A percentile compares a stretch with the other conserved stretches of the same genome.
phyloP scores from a whole-genome alignment of 2,888 invertebrate species.

The Rhagonycha lutea region DNA sequence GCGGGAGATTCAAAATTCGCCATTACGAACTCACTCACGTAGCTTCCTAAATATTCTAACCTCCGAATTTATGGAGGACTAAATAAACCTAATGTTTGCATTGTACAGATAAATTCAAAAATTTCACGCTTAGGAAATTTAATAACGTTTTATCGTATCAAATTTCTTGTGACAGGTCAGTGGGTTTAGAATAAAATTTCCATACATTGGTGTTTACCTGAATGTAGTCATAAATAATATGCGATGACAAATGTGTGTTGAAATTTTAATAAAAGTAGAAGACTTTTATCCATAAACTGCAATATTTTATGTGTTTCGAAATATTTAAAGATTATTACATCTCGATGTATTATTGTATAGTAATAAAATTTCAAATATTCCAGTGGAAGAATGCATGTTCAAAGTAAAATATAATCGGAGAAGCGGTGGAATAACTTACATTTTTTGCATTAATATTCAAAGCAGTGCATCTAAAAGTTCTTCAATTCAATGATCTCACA shows the following conservation, averaged over 20 bases:
- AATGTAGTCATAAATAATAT: not conserved
- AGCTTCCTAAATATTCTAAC: not conserved
- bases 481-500: no score
- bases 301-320: not conserved
- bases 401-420: no score
- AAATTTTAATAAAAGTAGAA: not conserved
- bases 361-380: not conserved
- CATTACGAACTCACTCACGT: no score
- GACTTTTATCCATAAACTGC: not conserved
- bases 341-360: not conserved
- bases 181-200: constrained; percentile 15
- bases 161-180: constrained; percentile 10
- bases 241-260: not conserved
- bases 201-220: constrained; percentile 6
- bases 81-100: not conserved
- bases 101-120: not conserved
- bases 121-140: constrained; percentile 3
- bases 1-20: no score
- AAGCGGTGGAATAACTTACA: no score
- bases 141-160: constrained; percentile 15
- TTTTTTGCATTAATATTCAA: no score
- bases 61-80: not conserved
- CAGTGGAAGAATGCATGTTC: not conserved
- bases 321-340: not conserved
- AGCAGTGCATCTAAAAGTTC: no score